These are phyloP conservation scores for Nothobranchius kuhntae DNA, from an alignment of 2,113 vertebrate genomes.

Conservation along the genomic window DNA sequence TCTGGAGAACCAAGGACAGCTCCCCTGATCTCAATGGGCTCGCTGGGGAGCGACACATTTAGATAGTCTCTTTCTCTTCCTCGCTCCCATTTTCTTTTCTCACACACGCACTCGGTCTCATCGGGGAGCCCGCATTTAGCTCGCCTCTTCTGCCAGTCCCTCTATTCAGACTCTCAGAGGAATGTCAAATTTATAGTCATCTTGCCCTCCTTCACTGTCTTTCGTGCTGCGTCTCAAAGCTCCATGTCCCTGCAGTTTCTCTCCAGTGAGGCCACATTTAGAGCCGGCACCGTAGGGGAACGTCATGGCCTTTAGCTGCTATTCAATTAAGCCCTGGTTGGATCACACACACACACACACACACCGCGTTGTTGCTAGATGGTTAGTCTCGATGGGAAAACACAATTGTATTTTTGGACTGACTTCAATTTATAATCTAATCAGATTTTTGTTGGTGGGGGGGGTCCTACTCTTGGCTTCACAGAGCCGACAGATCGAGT, in stretches of 20 bases:
- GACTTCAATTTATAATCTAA: slow-evolving; percentile 55
- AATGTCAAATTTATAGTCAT: slow-evolving; percentile 61
- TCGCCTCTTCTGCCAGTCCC: slow-evolving; percentile 52
- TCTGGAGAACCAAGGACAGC: slow-evolving; percentile 77
- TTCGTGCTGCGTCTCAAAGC: slow-evolving; percentile 35
- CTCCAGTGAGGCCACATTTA: slow-evolving; percentile 56
- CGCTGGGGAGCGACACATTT: slow-evolving; percentile 65
- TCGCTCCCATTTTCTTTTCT: slow-evolving; percentile 52
- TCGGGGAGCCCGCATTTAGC: slow-evolving; percentile 66
- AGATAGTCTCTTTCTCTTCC: slow-evolving; percentile 47
- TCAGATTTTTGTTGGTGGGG: background rate
- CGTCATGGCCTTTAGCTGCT: slow-evolving; percentile 51
- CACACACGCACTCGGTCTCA: slow-evolving; percentile 42
- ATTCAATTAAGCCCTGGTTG: slow-evolving; percentile 63
- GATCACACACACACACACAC: background rate
- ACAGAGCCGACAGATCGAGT: slow-evolving; percentile 34
- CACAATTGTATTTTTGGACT: slow-evolving; percentile 65
- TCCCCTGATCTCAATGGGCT: slow-evolving; percentile 55
- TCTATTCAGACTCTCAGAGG: slow-evolving; percentile 58
- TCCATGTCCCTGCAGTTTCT: slow-evolving; percentile 49
- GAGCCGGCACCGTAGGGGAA: slow-evolving; percentile 48
- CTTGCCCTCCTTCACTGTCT: slow-evolving; percentile 39
- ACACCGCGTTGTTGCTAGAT: slow-evolving; percentile 51
- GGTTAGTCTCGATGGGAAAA: too few species aligned
- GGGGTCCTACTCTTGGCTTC: background rate